A percentile compares a stretch with the other conserved stretches of the same genome.
Evolutionary conservation across 2,113 vertebrate species (phyloP).

Genomic region (Eclectus roratus): DNA sequence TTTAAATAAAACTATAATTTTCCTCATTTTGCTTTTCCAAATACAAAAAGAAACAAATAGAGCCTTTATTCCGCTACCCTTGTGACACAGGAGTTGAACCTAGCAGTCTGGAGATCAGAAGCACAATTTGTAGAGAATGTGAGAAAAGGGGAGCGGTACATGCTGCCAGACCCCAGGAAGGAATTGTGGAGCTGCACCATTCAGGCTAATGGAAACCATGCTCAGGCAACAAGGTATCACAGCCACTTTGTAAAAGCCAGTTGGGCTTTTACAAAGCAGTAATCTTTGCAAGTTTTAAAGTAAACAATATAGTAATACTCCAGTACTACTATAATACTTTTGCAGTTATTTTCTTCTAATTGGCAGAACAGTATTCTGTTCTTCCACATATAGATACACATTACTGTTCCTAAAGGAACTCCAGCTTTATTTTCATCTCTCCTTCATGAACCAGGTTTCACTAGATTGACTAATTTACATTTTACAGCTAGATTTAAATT

Average conservation of each 20-base stretch:
- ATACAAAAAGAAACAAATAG: not conserved
- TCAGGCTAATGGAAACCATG: not conserved
- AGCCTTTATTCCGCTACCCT: not conserved
- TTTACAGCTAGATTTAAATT: not conserved
- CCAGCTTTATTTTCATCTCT: not conserved
- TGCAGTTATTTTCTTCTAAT: not conserved
- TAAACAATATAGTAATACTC: not conserved
- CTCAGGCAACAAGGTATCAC: not conserved
- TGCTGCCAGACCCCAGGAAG: not conserved
- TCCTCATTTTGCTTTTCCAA: not conserved
- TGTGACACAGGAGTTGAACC: not conserved
- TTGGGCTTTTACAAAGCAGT: not conserved
- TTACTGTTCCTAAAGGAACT: not conserved
- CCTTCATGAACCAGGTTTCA: not conserved
- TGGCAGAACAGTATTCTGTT: not conserved
- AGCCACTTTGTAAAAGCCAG: not conserved
- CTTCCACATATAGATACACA: not conserved
- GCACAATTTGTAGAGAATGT: fast-evolving
- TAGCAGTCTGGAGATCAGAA: not conserved
- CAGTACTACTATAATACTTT: not conserved
- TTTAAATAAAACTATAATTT: not conserved
- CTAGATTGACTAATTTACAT: not conserved
- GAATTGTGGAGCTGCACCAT: too few relatives aligned
- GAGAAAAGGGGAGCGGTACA: not conserved
- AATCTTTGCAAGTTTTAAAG: not conserved